phyloP scores from a whole-genome alignment of 2,113 vertebrate species.

The Passer montanus region DNA sequence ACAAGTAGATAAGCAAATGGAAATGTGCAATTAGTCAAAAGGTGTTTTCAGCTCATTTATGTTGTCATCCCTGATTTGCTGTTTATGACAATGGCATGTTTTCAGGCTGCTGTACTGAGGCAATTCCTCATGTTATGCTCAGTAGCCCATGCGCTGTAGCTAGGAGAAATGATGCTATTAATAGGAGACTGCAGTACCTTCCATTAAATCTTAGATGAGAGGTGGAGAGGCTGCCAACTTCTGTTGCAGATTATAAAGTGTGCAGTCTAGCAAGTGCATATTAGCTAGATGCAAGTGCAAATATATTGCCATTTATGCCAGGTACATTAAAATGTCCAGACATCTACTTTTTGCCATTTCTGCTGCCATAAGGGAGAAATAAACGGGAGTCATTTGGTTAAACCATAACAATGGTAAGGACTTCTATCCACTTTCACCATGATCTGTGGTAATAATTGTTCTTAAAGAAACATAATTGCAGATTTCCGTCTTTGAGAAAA shows the following conservation, averaged over 20 bases:
- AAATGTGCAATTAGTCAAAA: slow-evolving; percentile 36
- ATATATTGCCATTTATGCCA: not conserved
- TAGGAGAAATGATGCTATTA: slow-evolving; percentile 64
- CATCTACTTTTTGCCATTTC: slow-evolving; percentile 19
- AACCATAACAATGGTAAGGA: not conserved
- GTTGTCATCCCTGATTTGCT: slow-evolving; percentile 10
- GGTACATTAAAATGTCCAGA: slow-evolving; percentile 36
- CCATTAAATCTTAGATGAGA: slow-evolving; percentile 67
- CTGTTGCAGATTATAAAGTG: slow-evolving; percentile 54
- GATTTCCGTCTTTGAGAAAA: not conserved
- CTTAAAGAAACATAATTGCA: not conserved
- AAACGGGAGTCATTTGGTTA: slow-evolving; percentile 10
- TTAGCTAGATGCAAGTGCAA: slow-evolving; percentile 40
- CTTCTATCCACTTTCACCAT: not conserved
- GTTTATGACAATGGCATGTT: slow-evolving; percentile 27
- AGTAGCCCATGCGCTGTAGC: slow-evolving; percentile 24
- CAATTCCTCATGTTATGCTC: slow-evolving; percentile 27
- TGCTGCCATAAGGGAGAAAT: slow-evolving; percentile 14
- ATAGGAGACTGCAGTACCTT: slow-evolving; percentile 67
- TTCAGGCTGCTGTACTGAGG: not conserved
- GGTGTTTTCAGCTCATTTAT: slow-evolving; percentile 33
- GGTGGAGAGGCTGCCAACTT: slow-evolving; percentile 56
- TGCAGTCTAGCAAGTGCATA: slow-evolving; percentile 57
- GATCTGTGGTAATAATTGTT: not conserved
- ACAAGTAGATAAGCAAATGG: slow-evolving; percentile 38